phyloP scores from a whole-genome alignment of 2,888 invertebrate genomes.

The Geophilus truncorum region DNA sequence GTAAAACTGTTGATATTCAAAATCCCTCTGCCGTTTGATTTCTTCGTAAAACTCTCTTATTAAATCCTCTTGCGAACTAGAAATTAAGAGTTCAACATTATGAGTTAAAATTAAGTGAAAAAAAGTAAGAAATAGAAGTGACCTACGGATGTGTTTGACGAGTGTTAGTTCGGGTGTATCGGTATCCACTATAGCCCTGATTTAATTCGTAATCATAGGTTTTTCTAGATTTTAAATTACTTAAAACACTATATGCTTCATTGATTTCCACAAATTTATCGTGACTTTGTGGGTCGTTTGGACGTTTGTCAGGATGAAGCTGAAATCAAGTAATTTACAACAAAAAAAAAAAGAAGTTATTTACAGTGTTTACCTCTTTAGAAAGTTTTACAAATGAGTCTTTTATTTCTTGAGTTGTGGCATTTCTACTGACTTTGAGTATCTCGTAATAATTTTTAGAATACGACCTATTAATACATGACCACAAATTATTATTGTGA shows the following conservation, averaged over 20 bases:
- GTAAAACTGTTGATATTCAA: conserved; percentile 53
- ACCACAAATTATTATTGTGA: neutral
- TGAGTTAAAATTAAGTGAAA: neutral
- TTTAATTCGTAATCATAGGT: neutral
- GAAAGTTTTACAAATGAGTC: conserved; percentile 69
- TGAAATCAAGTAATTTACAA: no score
- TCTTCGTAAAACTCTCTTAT: conserved; percentile 50
- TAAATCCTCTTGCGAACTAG: conserved; percentile 47
- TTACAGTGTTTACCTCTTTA: conserved; percentile 59
- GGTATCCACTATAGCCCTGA: conserved; percentile 55
- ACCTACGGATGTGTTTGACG: neutral
- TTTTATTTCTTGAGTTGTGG: conserved; percentile 66
- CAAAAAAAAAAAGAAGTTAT: no score
- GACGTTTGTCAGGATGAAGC: conserved; percentile 30
- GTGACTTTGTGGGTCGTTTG: conserved; percentile 6
- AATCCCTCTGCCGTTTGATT: conserved; percentile 44
- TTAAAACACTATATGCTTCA: conserved; percentile 11
- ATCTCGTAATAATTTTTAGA: conserved; percentile 64
- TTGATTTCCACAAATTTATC: conserved; percentile 5
- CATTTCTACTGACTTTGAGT: conserved; percentile 60
- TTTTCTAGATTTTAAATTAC: neutral
- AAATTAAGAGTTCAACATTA: no score
- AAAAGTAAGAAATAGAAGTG: neutral
- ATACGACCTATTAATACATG: conserved; percentile 38
- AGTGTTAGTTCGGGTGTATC: conserved; percentile 57